Percentiles rank a stretch among this genome's conserved stretches.
These are phyloP conservation scores for Nesogale talazaci DNA, from an alignment of 2,113 vertebrate genomes.

Conservation along the genomic window DNA sequence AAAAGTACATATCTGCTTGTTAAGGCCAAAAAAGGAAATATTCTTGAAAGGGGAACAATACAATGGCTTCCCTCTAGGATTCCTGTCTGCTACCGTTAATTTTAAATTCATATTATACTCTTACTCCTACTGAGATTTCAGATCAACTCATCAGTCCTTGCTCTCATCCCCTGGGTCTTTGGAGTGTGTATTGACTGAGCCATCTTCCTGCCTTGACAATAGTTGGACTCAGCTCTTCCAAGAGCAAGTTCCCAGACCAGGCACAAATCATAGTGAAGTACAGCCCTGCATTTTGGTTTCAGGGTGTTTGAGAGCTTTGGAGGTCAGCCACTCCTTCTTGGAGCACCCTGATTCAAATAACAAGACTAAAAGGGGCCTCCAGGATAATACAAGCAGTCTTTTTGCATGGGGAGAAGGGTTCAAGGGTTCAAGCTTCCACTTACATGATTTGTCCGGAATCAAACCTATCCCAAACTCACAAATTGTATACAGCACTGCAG, in stretches of 20 bases:
- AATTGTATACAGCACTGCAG: not conserved
- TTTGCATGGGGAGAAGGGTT: not conserved
- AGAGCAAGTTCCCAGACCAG: not conserved
- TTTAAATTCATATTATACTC: not conserved
- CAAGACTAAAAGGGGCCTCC: not conserved
- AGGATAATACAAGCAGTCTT: not conserved
- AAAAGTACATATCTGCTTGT: no score
- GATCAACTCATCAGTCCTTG: not conserved
- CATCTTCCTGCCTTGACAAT: not conserved
- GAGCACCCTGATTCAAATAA: not conserved
- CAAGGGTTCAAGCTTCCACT: not conserved
- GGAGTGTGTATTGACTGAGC: no score
- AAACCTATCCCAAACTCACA: slow-evolving; percentile 28
- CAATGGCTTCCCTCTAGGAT: not conserved
- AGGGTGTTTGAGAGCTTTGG: not conserved
- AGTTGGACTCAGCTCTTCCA: not conserved
- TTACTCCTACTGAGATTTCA: not conserved
- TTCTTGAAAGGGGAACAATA: not conserved
- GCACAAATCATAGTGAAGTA: not conserved
- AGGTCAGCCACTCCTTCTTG: not conserved
- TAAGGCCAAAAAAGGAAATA: not conserved
- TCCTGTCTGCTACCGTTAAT: not conserved
- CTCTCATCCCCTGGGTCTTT: not conserved
- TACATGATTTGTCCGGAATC: not conserved
- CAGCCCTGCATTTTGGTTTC: not conserved